Evolutionary conservation across 2,113 vertebrate species (phyloP), one percentile per base, ranked within the genome.

Genomic region (Pampusana beccarii): DNA sequence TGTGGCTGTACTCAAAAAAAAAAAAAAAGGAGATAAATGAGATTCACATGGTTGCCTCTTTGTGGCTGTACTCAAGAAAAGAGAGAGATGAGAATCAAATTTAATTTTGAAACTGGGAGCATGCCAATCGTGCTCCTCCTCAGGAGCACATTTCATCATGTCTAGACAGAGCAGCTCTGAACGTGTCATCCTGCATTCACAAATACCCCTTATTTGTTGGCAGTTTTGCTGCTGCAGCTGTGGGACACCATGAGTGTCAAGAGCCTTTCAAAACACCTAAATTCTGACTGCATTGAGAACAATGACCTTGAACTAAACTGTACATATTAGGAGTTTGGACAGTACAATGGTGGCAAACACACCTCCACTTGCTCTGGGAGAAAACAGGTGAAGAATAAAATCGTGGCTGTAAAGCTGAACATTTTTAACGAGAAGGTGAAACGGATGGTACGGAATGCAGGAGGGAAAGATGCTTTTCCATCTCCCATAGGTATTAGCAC

Each of bases 141-240:
- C 58, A 28, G 85, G 12, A 70, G 46, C 26, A 57, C 33, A 3
- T 60, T 74, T 90, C 48, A 51, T 80, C 72, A 25, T 44, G 42
- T 92, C 93, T 92, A 96, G 92, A 83, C 69, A 86, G 18, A 92
- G 33, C 51, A 73, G 40, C 64, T 86, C 80, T 88, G 77, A 83
- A 80, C 92, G 33, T 33, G 44, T 46, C 58, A 66, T 46, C 46
- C 51, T 83, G 46, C 75, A 56, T 34, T 88, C 77, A 84, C 56
- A 78, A 70, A 73, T 40, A 80, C 13, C 44, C 34, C 44, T 64
- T 83, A 80, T 73, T 67, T 71, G 42, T 16, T 53, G 88, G 67
- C 65, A 91, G 48, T 74, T 86, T 86, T 80, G 36, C 70, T 83
- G 69, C 65, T 96, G 65, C 88, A 93, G 61, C 65, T 48, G 48